Evolutionary conservation across 64 coral and sea anemone species (phyloP).

Genomic region (Actinia equina): DNA sequence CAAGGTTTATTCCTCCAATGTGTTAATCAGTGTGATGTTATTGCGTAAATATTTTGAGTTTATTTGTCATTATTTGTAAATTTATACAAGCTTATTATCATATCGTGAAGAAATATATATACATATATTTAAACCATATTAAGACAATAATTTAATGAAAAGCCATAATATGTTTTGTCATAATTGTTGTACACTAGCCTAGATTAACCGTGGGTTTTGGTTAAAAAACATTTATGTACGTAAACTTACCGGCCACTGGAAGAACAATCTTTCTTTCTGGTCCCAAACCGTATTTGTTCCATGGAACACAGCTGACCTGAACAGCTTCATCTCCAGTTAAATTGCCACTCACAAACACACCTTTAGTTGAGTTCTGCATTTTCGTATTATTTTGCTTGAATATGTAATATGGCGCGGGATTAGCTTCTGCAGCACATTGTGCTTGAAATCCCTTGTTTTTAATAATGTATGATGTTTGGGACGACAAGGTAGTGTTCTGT

Average conservation of each 20-base stretch:
- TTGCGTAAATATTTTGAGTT: too few relatives aligned
- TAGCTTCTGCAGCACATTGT: neutral
- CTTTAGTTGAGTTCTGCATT: neutral
- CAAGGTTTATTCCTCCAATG: too few relatives aligned
- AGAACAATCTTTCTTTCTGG: neutral
- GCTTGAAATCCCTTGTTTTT: neutral
- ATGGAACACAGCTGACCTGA: neutral
- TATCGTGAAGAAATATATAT: too few relatives aligned
- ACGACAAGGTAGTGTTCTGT: neutral
- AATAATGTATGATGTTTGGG: neutral
- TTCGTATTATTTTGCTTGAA: neutral
- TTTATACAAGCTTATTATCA: too few relatives aligned
- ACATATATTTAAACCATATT: too few relatives aligned
- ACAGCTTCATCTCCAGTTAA: neutral
- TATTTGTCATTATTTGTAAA: too few relatives aligned
- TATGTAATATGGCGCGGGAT: neutral
- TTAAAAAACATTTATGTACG: too few relatives aligned
- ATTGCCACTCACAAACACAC: neutral
- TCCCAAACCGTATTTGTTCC: neutral
- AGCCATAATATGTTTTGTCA: too few relatives aligned
- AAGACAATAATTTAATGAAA: too few relatives aligned
- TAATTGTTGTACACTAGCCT: too few relatives aligned
- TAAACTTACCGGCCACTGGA: neutral
- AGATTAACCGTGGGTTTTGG: too few relatives aligned
- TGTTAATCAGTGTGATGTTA: too few relatives aligned